Percentiles rank a stretch among this genome's conserved stretches.
Conservation (phyloP, 2,797 vertebrate species). For the Eurystomus glaucurus region DNA sequence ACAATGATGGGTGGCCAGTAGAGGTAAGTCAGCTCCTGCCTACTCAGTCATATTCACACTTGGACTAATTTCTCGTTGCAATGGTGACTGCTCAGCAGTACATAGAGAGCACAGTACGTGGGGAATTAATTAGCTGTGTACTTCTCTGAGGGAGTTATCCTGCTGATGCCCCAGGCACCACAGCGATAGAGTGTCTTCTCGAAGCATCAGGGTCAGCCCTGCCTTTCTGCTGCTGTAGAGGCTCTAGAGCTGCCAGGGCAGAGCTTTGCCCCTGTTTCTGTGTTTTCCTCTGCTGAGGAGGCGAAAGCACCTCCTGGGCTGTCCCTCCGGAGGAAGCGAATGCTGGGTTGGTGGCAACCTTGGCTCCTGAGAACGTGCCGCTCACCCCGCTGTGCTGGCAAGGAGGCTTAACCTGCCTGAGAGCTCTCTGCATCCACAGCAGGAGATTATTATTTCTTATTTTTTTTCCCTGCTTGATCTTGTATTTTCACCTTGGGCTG, state of each 20-base stretch:
- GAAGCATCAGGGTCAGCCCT: constrained; percentile 7
- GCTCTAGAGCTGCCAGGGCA: not conserved
- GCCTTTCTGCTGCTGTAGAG: constrained; percentile 10
- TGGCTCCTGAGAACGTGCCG: fast-evolving
- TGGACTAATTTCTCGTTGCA: not conserved
- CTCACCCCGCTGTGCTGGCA: fast-evolving
- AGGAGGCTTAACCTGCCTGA: not conserved
- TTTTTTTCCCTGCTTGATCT: not conserved
- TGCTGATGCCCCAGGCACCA: not conserved
- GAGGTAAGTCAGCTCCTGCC: not conserved
- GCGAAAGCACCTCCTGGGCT: fast-evolving
- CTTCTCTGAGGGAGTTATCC: not conserved
- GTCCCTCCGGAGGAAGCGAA: not conserved
- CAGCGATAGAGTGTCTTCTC: not conserved
- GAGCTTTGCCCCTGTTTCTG: not conserved
- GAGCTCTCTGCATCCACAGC: not conserved
- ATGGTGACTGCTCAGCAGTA: not conserved
- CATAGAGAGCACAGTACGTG: not conserved
- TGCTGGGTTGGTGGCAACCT: not conserved
- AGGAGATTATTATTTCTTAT: not conserved
- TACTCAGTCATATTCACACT: not conserved
- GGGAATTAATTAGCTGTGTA: constrained; percentile 60
- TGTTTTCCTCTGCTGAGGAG: not conserved
- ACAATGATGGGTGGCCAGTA: not conserved
- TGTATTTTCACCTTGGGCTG: constrained; percentile 32